These are phyloP conservation scores for Cisticola juncidis DNA, from an alignment of 2,113 vertebrate species.

Conservation along the genomic window DNA sequence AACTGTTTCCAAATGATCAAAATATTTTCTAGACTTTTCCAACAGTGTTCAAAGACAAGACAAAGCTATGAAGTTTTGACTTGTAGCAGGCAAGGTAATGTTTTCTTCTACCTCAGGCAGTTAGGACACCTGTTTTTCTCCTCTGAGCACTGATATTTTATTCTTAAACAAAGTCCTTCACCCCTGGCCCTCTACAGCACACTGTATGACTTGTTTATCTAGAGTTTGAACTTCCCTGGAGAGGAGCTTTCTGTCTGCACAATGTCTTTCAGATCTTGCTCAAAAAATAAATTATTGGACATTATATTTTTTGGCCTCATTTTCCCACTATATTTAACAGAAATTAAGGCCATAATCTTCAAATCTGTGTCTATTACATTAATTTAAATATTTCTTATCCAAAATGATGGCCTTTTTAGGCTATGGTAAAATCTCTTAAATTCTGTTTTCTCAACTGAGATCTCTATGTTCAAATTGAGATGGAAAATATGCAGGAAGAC, in stretches of 20 bases:
- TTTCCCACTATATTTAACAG: not conserved
- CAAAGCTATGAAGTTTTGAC: not conserved
- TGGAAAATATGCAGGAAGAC: not conserved
- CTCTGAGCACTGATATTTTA: not conserved
- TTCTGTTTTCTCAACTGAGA: not conserved
- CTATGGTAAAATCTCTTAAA: not conserved
- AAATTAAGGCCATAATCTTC: not conserved
- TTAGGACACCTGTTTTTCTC: not conserved
- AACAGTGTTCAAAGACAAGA: not conserved
- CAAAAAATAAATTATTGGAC: not conserved
- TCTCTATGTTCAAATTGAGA: not conserved
- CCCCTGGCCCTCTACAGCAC: not conserved
- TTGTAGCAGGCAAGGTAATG: not conserved
- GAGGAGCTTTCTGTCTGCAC: not conserved
- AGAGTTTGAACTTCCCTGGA: not conserved
- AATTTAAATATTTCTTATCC: not conserved
- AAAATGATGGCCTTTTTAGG: not conserved
- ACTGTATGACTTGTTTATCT: not conserved
- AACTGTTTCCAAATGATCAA: not conserved
- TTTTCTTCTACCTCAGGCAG: not conserved
- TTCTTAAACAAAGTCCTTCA: not conserved
- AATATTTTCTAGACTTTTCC: not conserved
- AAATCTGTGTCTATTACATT: not conserved
- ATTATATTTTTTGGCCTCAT: not conserved
- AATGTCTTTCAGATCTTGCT: not conserved